Evolutionary conservation across 2,113 vertebrate genomes (phyloP).

Genomic region (Albula glossodonta): DNA sequence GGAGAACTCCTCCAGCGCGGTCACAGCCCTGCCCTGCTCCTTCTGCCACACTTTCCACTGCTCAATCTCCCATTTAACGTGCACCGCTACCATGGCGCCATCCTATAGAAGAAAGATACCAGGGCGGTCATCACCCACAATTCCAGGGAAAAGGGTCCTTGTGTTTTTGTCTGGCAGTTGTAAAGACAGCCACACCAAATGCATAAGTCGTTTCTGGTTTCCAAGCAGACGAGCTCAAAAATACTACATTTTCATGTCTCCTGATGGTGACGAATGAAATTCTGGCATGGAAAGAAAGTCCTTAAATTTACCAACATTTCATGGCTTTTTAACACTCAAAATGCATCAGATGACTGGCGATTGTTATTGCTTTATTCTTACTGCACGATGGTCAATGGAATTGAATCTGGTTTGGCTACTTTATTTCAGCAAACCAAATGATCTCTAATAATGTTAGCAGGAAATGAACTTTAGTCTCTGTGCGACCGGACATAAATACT

Average conservation of each 20-base stretch:
- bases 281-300: neutral
- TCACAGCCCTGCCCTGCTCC: neutral
- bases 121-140: neutral
- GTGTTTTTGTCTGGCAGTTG: neutral
- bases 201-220: no score
- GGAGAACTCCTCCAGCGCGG: neutral
- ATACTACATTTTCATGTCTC: no score
- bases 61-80: no score
- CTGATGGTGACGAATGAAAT: no score
- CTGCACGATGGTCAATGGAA: neutral
- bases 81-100: no score
- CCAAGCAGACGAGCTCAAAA: no score
- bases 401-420: neutral
- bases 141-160: neutral
- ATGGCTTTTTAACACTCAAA: neutral
- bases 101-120: no score
- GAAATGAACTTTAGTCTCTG: conserved; percentile 34
- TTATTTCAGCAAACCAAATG: conserved; percentile 19
- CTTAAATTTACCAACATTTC: neutral
- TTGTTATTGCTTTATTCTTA: neutral
- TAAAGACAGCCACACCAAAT: no score
- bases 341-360: neutral
- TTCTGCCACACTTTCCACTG: neutral
- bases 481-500: conserved; percentile 43
- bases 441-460: conserved; percentile 25